phyloP scores from a whole-genome alignment of 2,888 invertebrate genomes.

The Lacanobia oleracea region DNA sequence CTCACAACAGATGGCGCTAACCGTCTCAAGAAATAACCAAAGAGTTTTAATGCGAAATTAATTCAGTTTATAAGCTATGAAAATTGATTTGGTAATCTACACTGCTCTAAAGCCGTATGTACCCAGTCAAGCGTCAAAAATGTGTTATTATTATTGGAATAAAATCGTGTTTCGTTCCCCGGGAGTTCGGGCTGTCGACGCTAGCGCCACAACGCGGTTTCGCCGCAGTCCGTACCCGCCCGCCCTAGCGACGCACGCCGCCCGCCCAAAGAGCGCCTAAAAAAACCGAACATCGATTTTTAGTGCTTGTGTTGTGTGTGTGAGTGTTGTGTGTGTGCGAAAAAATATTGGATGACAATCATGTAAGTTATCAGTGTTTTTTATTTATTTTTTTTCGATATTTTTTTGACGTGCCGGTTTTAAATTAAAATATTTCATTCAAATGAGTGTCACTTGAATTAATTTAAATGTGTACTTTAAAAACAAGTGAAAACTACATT shows the following conservation, averaged over 20 bases:
- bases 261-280: conserved; percentile 57
- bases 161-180: conserved; percentile 43
- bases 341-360: conserved; percentile 63
- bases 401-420: conserved; percentile 29
- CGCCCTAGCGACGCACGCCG: conserved; percentile 64
- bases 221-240: conserved; percentile 71
- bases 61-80: neutral
- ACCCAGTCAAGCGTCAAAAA: conserved; percentile 39
- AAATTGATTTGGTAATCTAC: conserved; percentile 38
- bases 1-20: conserved; percentile 45
- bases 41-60: neutral
- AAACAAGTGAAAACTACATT: neutral
- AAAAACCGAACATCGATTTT: conserved; percentile 72
- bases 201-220: conserved; percentile 68
- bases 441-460: conserved; percentile 14
- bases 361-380: conserved; percentile 60
- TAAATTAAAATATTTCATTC: conserved; percentile 11
- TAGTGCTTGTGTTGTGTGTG: conserved; percentile 70
- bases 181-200: conserved; percentile 59
- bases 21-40: neutral
- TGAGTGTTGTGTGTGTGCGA: conserved; percentile 69
- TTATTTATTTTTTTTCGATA: conserved; percentile 31
- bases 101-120: conserved; percentile 26
- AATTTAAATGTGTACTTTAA: neutral
- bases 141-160: conserved; percentile 54